phyloP scores from a whole-genome alignment of 1,140 invertebrate species.

The Scaptomyza montana region DNA sequence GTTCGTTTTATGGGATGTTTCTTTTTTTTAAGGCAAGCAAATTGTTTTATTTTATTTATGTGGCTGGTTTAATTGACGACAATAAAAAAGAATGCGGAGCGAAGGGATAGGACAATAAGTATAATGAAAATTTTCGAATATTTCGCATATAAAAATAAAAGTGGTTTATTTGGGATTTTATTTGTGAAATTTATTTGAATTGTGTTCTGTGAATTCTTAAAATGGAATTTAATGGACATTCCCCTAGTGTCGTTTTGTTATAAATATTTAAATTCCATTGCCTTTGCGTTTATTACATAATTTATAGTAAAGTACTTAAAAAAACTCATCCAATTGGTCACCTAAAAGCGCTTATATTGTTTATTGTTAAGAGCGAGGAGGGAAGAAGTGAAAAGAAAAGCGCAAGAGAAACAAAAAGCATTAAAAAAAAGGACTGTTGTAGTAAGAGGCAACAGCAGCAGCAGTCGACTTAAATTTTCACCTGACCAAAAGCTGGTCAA shows the following conservation, averaged over 20 bases:
- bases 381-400: slow-evolving; percentile 16
- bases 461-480: slow-evolving; percentile 44
- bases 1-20: slow-evolving; percentile 61
- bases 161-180: background rate
- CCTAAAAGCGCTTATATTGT: slow-evolving; percentile 10
- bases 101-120: slow-evolving; percentile 31
- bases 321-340: slow-evolving; percentile 19
- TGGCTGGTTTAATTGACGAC: slow-evolving; percentile 67
- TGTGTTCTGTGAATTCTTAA: background rate
- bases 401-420: background rate
- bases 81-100: slow-evolving; percentile 32
- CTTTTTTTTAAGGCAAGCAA: slow-evolving; percentile 44
- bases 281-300: background rate
- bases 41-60: slow-evolving; percentile 78
- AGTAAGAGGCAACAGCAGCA: background rate
- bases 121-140: slow-evolving; percentile 33
- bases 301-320: too few relatives aligned
- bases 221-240: background rate
- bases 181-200: background rate
- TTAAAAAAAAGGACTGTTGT: too few relatives aligned
- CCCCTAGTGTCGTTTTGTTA: too few relatives aligned
- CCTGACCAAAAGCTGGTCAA: slow-evolving; percentile 40
- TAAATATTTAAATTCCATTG: background rate
- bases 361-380: background rate
- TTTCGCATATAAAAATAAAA: background rate